Evolutionary conservation across 2,113 vertebrate species (phyloP), one percentile per base, ranked within the genome.

Genomic region (Galbula dea): DNA sequence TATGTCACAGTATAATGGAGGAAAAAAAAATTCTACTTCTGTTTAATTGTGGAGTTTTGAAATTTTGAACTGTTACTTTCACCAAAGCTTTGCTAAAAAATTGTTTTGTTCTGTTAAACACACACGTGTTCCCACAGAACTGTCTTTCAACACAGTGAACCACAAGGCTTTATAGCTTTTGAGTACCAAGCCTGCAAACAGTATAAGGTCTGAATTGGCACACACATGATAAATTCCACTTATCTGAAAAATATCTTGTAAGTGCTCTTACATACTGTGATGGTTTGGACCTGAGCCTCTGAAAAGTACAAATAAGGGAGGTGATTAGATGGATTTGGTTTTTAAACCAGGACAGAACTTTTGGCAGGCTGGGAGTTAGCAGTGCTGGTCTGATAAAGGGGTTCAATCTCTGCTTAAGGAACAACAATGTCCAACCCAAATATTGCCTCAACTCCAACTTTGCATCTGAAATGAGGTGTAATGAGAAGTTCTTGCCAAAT

Each of bases 391-490:
- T 83, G 76, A 78, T 7, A 58, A 32, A 68, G 16, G 85, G 41
- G 18, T 62, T 94, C 62, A 86, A 15, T 26, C 46, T 88, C 37
- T 89, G 71, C 74, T 86, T 86, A 54, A 89, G 77, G 39, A 94
- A 73, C 63, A 69, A 62, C 24, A 61, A 71, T 41, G 19, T 85
- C 49, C 67, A 87, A 45, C 85, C 24, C 67, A 94, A 88, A 89
- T 77, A 85, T 8, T 79, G 24, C 72, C 68, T 93, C 80, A 83
- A 32, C 51, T 95, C 59, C 75, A 94, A 87, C 15, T 94, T 96
- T 89, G 41, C 6, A 2, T 94, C 79, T 89, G 43, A 88, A 96
- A 66, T 74, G 82, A 89, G 29, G 55, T 86, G 49, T 80, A 83
- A 77, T 74, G 37, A 77, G 51, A 89, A 86, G 34, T 62, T 51